phyloP scores from a whole-genome alignment of 64 coral and sea anemone genomes.

The Stylophora pistillata region DNA sequence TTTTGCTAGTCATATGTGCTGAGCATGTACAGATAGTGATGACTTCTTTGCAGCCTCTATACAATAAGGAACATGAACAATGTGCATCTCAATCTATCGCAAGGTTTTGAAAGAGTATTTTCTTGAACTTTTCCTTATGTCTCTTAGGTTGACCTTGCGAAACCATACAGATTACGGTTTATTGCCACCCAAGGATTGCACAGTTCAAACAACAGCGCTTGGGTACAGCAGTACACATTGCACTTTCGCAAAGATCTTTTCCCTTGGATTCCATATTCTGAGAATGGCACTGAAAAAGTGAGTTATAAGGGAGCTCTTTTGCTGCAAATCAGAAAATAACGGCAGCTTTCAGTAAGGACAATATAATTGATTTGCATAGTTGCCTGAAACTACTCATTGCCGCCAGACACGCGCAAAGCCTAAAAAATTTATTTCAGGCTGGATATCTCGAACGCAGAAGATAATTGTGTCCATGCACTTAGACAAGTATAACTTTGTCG shows the following conservation, averaged over 20 bases:
- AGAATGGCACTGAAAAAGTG: not conserved
- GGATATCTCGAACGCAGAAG: too few species aligned
- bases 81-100: not conserved
- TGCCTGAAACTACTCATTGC: too few species aligned
- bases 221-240: not conserved
- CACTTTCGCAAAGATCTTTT: not conserved
- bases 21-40: too few species aligned
- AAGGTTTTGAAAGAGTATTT: not conserved
- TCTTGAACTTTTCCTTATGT: not conserved
- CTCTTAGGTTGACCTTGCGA: not conserved
- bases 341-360: too few species aligned
- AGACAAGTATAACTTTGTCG: too few species aligned
- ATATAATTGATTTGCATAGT: too few species aligned
- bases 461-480: too few species aligned
- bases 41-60: too few species aligned
- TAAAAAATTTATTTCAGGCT: too few species aligned
- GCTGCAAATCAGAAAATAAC: too few species aligned
- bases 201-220: not conserved
- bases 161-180: not conserved
- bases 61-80: not conserved
- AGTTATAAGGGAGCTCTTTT: not conserved
- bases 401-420: too few species aligned
- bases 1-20: too few species aligned
- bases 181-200: constrained; percentile 17
- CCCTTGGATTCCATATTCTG: not conserved